Evolutionary conservation across 2,888 invertebrate species (phyloP), one percentile per base, ranked within the genome.

Genomic region (Patella ulyssiponensis): DNA sequence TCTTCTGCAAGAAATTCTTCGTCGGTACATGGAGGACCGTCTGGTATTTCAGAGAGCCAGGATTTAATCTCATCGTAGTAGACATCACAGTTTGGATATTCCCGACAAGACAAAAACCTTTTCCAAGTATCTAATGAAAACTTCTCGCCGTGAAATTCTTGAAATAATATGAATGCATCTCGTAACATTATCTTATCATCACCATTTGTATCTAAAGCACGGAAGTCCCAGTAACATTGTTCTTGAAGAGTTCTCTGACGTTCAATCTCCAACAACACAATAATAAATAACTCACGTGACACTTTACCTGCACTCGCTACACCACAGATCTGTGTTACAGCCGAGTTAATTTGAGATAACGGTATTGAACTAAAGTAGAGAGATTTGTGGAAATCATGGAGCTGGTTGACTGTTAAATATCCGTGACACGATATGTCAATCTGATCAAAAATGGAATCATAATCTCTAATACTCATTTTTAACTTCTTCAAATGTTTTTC

Each of bases 221-320:
- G 77, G 80, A 90, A 90, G 78, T 90, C 89, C 90, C 90, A 90
- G 75, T 86, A 87, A 7, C 86, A 87, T 72, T 88, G 85, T 71
- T 89, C 87, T 56, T 90, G 88, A 44, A 86, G 79, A 14, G 84
- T 80, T 72, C 84, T 81, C 23, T 88, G 75, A 27, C 89, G 79
- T 58, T 87, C 86, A 9, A 90, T 76, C 56, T 90, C 90, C 70
- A 86, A 84, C 9, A 90, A 79, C 17, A 89, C 87, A 72, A 83
- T 81, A 12, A 86, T 76, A 77, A 90, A 90, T 14, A 82, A 74
- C 17, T 82, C 75, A 44, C 85, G 83, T 33, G 75, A 77, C 14
- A 88, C 86, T 14, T 70, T 72, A 4, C 81, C 83, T 7, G 79
- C 52, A 17, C 77, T 75, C 11, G 77, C 74, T 12, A 80, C 72